Evolutionary conservation across 2,888 invertebrate species (phyloP).

Genomic region (Phalera bucephala): DNA sequence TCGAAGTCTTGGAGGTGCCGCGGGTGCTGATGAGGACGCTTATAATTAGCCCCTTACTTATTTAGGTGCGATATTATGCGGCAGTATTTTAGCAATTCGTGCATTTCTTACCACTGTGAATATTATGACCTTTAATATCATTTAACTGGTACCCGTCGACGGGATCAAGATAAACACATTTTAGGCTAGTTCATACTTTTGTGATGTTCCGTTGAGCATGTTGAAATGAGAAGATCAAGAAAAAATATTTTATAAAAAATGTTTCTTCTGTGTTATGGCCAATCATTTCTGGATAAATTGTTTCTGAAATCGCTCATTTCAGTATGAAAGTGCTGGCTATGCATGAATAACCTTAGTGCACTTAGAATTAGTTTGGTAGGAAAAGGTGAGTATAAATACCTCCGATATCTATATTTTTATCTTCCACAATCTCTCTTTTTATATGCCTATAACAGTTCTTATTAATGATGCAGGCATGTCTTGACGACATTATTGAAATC

Average conservation of each 20-base stretch:
- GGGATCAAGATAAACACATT: neutral
- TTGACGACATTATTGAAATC: conserved; percentile 8
- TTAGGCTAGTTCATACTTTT: too few relatives aligned
- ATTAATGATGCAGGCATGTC: conserved; percentile 15
- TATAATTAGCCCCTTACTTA: too few relatives aligned
- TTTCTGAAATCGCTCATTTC: conserved; percentile 18
- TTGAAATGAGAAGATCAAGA: too few relatives aligned
- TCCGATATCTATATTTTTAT: conserved; percentile 8
- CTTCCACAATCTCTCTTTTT: conserved; percentile 5
- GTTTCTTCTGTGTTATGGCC: too few relatives aligned
- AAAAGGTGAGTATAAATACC: conserved; percentile 24
- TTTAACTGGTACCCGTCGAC: neutral
- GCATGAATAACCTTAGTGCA: conserved; percentile 23
- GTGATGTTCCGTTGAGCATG: too few relatives aligned
- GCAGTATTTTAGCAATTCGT: too few relatives aligned
- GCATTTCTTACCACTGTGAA: neutral
- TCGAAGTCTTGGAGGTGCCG: too few relatives aligned
- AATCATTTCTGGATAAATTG: too few relatives aligned
- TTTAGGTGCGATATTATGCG: too few relatives aligned
- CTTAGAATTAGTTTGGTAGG: conserved; percentile 15
- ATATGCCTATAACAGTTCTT: conserved; percentile 8
- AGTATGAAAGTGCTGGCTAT: conserved; percentile 3
- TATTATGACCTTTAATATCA: neutral
- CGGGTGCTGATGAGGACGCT: too few relatives aligned
- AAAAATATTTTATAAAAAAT: too few relatives aligned